Evolutionary conservation across 1,140 invertebrate species (phyloP), one percentile per base, ranked within the genome.

Genomic region (Brachionus calyciflorus): DNA sequence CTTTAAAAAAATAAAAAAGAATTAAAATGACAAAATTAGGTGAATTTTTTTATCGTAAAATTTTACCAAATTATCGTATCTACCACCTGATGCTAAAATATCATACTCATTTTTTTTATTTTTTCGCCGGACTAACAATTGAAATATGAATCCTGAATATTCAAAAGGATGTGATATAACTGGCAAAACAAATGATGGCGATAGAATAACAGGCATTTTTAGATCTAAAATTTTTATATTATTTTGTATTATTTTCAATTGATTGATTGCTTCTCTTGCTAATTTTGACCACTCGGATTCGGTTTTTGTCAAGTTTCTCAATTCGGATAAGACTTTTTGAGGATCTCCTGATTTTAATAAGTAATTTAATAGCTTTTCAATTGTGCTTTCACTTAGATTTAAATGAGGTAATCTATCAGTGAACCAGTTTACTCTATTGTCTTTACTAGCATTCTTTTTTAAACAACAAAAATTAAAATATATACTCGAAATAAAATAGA

Each of bases 141-240:
- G 44, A 55, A 73, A 73, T 19, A 73, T 49, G 28, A 73, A 55
- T 19, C 69, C 69, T 3, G 69, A 73, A 28, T 73, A 73, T 28
- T 73, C 46, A 21, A 30, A 51, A 1, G 69, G 69, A 40, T 73
- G 69, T 3, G 48, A 49, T 14, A 73, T 28, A 0, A 73, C 46
- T 19, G 69, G 69, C 10, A 73, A 26, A 49, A 55, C 69, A 73
- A 73, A 73, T 0, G 28, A 19, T 49, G 69, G 26, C 21, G 69
- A 73, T 37, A 73, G 28, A 9, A 51, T 6, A 9, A 48, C 17
- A 0, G 41, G 69, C 21, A 73, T 73, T 30, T 73, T 73, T 17
- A 73, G 21, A 33, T 55, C 69, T 28, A 73, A 40, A 19, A 51
- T 49, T 37, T 37, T 0, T 5, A 51, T 30, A 49, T 49, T 49